Conservation (phyloP, 2,113 vertebrate genomes). For the Pseudois nayaur region DNA sequence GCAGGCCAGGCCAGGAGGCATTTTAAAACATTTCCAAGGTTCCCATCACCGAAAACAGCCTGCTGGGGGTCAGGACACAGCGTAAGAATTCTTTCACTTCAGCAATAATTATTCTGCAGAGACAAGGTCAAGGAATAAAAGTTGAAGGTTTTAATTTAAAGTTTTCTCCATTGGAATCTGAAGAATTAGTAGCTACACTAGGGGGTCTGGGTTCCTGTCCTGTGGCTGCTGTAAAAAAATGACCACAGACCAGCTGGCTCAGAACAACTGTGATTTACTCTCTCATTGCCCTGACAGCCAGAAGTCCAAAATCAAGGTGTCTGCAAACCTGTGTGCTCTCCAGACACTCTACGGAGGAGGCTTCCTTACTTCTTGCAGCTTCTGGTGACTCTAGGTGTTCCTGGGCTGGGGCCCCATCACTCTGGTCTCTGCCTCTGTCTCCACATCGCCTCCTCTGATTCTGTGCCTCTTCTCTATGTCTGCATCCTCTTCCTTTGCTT, state of each 20-base stretch:
- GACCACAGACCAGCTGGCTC: background rate
- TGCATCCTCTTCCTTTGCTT: background rate
- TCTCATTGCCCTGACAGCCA: background rate
- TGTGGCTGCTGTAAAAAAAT: background rate
- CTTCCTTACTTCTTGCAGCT: background rate
- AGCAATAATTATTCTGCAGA: background rate
- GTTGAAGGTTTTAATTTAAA: background rate
- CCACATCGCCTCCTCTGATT: background rate
- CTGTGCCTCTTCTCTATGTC: background rate
- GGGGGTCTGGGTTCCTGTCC: background rate
- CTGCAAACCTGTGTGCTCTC: background rate
- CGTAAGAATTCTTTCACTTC: background rate
- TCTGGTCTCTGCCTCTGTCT: background rate
- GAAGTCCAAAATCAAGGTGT: background rate
- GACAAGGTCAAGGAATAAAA: background rate
- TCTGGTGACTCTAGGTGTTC: background rate
- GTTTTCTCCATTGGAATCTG: background rate
- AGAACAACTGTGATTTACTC: background rate
- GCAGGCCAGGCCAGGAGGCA: background rate
- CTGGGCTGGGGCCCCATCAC: background rate
- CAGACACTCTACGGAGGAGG: background rate
- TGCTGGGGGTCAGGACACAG: background rate
- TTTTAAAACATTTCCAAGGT: background rate
- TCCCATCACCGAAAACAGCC: background rate
- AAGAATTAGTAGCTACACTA: background rate